phyloP scores from a whole-genome alignment of 64 coral and sea anemone species.

The Exaiptasia diaphana region DNA sequence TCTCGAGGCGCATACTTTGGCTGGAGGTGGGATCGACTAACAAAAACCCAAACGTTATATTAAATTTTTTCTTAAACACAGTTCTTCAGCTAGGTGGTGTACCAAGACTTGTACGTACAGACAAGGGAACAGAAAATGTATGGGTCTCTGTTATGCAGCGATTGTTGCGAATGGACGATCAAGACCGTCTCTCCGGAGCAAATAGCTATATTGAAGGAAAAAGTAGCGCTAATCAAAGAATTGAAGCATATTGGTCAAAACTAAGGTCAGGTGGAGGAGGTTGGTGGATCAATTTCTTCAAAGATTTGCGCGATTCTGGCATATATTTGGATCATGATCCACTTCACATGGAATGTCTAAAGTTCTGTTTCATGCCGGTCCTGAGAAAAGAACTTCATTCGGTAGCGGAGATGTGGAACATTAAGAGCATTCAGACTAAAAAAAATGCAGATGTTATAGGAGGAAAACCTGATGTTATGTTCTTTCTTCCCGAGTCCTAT shows the following conservation, averaged over 20 bases:
- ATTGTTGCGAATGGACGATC: background rate
- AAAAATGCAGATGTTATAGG: background rate
- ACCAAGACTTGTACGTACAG: slow-evolving; percentile 14
- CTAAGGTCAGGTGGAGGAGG: background rate
- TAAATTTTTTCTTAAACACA: slow-evolving; percentile 20
- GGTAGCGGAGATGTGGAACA: slow-evolving; percentile 5
- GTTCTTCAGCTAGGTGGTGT: slow-evolving; percentile 7
- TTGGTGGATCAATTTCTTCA: slow-evolving; percentile 39
- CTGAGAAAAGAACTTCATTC: slow-evolving; percentile 12
- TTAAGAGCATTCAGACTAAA: slow-evolving; percentile 7
- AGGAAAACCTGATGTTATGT: slow-evolving; percentile 19
- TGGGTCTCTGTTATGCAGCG: slow-evolving; percentile 36
- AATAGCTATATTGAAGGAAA: slow-evolving; percentile 30
- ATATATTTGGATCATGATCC: slow-evolving; percentile 9
- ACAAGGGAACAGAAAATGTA: slow-evolving; percentile 57
- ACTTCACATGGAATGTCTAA: slow-evolving; percentile 28
- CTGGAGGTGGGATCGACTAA: slow-evolving; percentile 32
- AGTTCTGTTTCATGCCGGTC: slow-evolving; percentile 34
- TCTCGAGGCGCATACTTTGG: slow-evolving; percentile 26
- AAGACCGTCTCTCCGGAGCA: background rate
- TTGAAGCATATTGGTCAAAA: slow-evolving; percentile 40
- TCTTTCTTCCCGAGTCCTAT: slow-evolving; percentile 15
- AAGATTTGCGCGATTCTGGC: slow-evolving; percentile 24
- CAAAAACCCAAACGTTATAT: slow-evolving; percentile 23
- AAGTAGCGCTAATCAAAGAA: slow-evolving; percentile 29